A percentile compares a stretch with the other conserved stretches of the same genome.
Evolutionary conservation across 2,113 vertebrate genomes (phyloP).

Genomic region (Oxyruncus cristatus): DNA sequence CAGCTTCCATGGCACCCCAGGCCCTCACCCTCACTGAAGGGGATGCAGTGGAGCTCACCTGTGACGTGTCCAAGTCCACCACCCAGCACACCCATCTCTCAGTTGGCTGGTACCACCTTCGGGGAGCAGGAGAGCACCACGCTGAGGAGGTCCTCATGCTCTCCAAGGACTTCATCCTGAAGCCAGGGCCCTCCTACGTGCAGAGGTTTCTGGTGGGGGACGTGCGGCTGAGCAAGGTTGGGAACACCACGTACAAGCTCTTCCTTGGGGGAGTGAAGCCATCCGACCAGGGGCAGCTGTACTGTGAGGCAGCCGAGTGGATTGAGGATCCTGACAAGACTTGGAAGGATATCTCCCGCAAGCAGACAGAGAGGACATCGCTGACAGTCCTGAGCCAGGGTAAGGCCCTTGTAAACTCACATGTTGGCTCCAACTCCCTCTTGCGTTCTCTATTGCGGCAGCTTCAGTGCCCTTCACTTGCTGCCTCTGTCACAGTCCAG

Average conservation of each 20-base stretch:
- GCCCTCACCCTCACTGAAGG: constrained; percentile 69
- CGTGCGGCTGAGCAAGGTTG: constrained; percentile 78
- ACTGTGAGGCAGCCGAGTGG: constrained; percentile 85
- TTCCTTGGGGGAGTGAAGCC: constrained; percentile 57
- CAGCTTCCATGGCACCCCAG: constrained; percentile 61
- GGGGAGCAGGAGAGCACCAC: neutral
- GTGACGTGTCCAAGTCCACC: constrained; percentile 82
- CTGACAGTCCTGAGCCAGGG: constrained; percentile 42
- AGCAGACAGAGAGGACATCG: constrained; percentile 11
- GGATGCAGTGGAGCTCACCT: constrained; percentile 75
- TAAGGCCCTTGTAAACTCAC: constrained; percentile 2
- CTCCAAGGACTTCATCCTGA: constrained; percentile 80
- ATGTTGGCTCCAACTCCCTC: fast-evolving
- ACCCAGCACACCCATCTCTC: constrained; percentile 89
- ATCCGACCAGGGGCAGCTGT: constrained; percentile 80
- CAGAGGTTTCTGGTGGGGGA: constrained; percentile 72
- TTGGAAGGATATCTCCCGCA: constrained; percentile 81
- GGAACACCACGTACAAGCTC: constrained; percentile 75
- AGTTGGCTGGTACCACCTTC: constrained; percentile 79
- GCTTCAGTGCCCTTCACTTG: neutral
- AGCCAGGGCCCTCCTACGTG: constrained; percentile 73
- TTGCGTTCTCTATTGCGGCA: neutral
- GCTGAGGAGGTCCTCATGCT: constrained; percentile 77
- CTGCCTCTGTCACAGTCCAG: fast-evolving
- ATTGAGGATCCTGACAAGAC: constrained; percentile 86